Base-by-base conservation (phyloP, 2,113 vertebrate species). In the Sapajus apella region DNA sequence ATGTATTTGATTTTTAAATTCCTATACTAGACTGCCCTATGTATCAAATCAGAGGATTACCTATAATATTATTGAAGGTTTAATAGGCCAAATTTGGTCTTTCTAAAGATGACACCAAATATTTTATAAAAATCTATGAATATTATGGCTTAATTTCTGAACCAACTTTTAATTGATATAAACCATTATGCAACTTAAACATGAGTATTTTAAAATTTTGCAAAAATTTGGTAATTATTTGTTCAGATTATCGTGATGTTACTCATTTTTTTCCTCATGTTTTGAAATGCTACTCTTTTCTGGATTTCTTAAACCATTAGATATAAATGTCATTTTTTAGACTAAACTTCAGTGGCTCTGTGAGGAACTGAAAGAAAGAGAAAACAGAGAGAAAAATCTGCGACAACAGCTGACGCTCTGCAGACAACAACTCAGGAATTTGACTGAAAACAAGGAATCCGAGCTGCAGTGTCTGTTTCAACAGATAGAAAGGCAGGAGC, bases 261-360 rank as follows among this genome's bases (percentile, higher is more conserved):
- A 61, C 40, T 90, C 82, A 30, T 18, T 87, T 50, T 82, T 81
- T 56, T 13, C 66, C 5, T 91, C 10, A 20, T 75, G 8, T 90
- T 97, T 93, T 73, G 52, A 50, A 92, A 92, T 81, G 27, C 16
- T 90, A 2, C n/a, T 61, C 14, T 61, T 40, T 82, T 89, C 17
- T 96, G 66, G 40, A 61, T 80, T 81, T 23, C 1, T 20, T 47
- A 70, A 27, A n/a, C 56, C 89, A 73, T 84, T 64, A 55, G 8
- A 45, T 77, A 13, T 82, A 76, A 64, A 75, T 96, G 23, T 70
- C 2, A 85, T 86, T 92, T 97, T 58, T 1, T 94, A 99, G 99
- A 99, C 98, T 77, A 99, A 99, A 79, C 98, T 99, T 96, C 98
- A 99, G 77, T 99, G 99, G 99, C 98, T 99, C 61, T 99, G 99